Conservation (phyloP, 2,888 invertebrate species). For the Strigamia transsilvanica region DNA sequence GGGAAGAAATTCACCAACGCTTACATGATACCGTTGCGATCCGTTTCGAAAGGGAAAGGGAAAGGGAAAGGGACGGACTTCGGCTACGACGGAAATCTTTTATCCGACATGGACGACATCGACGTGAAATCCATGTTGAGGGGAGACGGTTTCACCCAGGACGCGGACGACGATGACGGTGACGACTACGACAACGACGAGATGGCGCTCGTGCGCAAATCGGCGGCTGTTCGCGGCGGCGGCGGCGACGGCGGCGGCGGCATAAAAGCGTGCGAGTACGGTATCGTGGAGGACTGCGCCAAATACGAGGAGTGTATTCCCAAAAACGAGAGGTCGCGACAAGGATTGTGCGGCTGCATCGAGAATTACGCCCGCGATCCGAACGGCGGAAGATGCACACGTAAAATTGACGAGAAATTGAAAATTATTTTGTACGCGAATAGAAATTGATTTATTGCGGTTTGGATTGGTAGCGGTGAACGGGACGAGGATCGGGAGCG, state of each 20-base stretch:
- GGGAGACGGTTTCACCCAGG: neutral
- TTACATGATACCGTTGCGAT: conserved; percentile 57
- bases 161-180: neutral
- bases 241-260: no score
- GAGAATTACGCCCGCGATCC: conserved; percentile 70
- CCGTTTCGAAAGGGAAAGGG: conserved; percentile 55
- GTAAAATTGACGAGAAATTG: neutral
- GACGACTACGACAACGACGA: conserved; percentile 7
- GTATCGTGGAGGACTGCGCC: conserved; percentile 70
- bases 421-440: neutral
- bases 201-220: neutral
- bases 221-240: neutral
- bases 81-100: neutral
- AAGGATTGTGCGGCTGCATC: conserved; percentile 78
- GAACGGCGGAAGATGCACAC: conserved; percentile 58
- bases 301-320: conserved; percentile 76
- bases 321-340: conserved; percentile 68
- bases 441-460: neutral
- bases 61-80: neutral
- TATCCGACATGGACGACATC: neutral
- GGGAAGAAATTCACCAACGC: conserved; percentile 58
- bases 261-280: conserved; percentile 69
- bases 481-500: neutral
- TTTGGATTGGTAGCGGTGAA: neutral
- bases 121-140: conserved; percentile 20